Evolutionary conservation across 1,140 invertebrate species (phyloP), one percentile per base, ranked within the genome.

Genomic region (Eubasilissa regina): DNA sequence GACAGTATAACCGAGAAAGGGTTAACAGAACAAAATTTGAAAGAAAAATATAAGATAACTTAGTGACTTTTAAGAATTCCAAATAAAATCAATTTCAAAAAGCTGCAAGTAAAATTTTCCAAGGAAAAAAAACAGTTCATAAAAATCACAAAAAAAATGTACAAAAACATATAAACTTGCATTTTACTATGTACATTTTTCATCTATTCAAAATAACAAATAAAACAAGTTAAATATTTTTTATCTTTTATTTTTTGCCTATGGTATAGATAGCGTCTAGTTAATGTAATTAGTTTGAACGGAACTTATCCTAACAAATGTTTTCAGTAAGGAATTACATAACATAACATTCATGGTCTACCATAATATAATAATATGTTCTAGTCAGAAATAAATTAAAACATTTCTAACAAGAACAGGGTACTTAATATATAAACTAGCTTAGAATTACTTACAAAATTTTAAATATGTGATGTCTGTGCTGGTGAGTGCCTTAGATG

Each of bases 261-360:
- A 70, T 11, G 35, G 47, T 70, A 70, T 51, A 51, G 66, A 51
- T 70, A 70, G 10, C 35, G 19, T 68, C 17, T 70, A 70, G 19
- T 51, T 70, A 70, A 51, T 21, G 47, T 48, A 70, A 51, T 21
- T 48, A 10, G 13, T 51, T 70, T 70, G 17, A 70, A 70, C 19
- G 66, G 48, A 19, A 70, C 66, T 70, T 70, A 70, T 19, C 35
- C 66, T 70, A 70, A 51, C 66, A 51, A 70, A 70, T 48, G 45
- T 51, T 12, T 21, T 51, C 51, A 21, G 45, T 45, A 66, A 25
- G 48, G 45, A 17, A 13, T 51, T 70, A 70, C 47, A 70, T 70
- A 70, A 48, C 47, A 43, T n/a, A 44, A 70, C 45, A 48, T 48
- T 68, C n/a, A 47, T 62, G 47, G 44, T 48, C 15, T 68, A 70